Percentiles rank a stretch among this genome's conserved stretches.
phyloP scores from a whole-genome alignment of 2,797 vertebrate species.

The Agapornis canus region DNA sequence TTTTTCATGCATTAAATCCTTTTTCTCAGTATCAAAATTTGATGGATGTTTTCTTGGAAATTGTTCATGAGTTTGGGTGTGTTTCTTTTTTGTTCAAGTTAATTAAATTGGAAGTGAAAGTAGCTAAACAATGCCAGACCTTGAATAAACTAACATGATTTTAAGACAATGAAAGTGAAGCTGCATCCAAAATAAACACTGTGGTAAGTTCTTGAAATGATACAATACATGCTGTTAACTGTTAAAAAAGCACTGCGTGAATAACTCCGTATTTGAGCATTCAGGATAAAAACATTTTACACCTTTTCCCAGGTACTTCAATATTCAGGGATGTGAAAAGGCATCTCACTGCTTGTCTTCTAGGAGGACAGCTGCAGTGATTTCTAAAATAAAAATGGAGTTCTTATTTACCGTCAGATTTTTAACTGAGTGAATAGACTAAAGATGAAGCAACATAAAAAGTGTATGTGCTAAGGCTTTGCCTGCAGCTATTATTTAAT shows the following conservation, averaged over 20 bases:
- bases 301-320: background rate
- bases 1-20: background rate
- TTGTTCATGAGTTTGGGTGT: slow-evolving; percentile 17
- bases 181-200: slow-evolving; percentile 26
- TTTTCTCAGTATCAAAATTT: background rate
- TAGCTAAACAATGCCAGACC: slow-evolving; percentile 50
- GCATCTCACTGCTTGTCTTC: background rate
- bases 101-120: slow-evolving; percentile 49
- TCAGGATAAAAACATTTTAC: background rate
- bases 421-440: background rate
- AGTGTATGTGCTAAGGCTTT: background rate
- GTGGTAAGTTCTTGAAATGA: background rate
- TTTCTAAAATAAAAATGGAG: background rate
- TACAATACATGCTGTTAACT: background rate
- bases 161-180: slow-evolving; percentile 33
- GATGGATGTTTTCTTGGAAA: slow-evolving; percentile 11
- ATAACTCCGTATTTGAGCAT: background rate
- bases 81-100: slow-evolving; percentile 43
- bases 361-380: background rate
- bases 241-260: background rate
- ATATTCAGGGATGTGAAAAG: background rate
- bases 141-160: slow-evolving; percentile 36
- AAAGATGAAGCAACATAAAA: background rate
- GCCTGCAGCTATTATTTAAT: background rate
- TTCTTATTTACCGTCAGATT: background rate